phyloP scores from a whole-genome alignment of 2,888 invertebrate genomes.

The Lymantria monacha region DNA sequence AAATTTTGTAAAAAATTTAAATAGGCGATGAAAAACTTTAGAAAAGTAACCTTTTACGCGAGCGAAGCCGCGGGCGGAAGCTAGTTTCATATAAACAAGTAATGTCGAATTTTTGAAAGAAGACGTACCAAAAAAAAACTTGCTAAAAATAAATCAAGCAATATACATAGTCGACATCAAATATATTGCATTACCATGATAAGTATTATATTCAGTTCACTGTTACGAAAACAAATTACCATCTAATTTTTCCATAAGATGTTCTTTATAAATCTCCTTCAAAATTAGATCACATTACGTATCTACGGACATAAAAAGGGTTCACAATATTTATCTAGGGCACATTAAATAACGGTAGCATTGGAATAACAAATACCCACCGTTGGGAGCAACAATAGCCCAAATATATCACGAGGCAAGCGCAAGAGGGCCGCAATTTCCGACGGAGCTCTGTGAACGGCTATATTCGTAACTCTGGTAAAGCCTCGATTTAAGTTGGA shows the following conservation, averaged over 20 bases:
- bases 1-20: too few relatives aligned
- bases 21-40: too few relatives aligned
- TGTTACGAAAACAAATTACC: too few relatives aligned
- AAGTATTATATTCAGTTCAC: too few relatives aligned
- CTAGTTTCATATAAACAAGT: too few relatives aligned
- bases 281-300: constrained; percentile 47
- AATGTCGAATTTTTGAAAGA: too few relatives aligned
- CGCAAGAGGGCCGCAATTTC: constrained; percentile 47
- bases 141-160: too few relatives aligned
- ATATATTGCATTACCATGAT: too few relatives aligned
- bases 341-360: constrained; percentile 57
- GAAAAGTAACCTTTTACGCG: too few relatives aligned
- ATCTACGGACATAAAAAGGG: constrained; percentile 52
- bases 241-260: constrained; percentile 31
- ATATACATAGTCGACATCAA: too few relatives aligned
- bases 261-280: constrained; percentile 40
- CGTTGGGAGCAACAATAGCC: constrained; percentile 53
- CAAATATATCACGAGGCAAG: constrained; percentile 49
- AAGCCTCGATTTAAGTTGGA: constrained; percentile 34
- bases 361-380: constrained; percentile 62
- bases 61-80: too few relatives aligned
- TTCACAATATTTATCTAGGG: constrained; percentile 61
- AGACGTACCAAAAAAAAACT: too few relatives aligned
- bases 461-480: constrained; percentile 28
- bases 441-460: constrained; percentile 37